Evolutionary conservation across 2,113 vertebrate genomes (phyloP).

Genomic region (Leptobrachium ailaonicum): DNA sequence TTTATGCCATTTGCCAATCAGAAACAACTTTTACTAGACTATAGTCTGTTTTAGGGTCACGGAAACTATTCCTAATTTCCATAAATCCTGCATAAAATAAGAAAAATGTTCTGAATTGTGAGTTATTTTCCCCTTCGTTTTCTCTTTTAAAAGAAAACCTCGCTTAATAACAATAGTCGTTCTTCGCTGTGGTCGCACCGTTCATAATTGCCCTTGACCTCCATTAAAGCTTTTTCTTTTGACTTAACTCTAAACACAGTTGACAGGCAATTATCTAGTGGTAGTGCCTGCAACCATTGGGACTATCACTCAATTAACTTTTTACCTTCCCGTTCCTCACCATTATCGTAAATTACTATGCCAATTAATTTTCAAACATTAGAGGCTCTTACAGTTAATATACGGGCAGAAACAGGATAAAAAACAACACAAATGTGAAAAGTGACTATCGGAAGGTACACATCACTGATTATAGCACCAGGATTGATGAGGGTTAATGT

Average conservation of each 20-base stretch:
- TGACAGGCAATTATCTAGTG: constrained; percentile 49
- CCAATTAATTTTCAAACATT: constrained; percentile 42
- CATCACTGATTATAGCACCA: constrained; percentile 1
- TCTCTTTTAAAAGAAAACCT: not conserved
- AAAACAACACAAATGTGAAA: constrained; percentile 13
- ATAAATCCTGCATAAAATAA: constrained; percentile 16
- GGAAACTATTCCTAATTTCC: constrained; percentile 17
- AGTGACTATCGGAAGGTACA: constrained; percentile 32
- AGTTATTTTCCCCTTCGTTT: not conserved
- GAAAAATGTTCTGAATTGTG: constrained; percentile 8
- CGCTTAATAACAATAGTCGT: constrained; percentile 23
- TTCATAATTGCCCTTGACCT: constrained; percentile 45
- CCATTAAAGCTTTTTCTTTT: constrained; percentile 33
- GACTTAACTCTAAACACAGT: constrained; percentile 44
- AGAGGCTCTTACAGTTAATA: constrained; percentile 29
- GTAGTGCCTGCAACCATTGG: constrained; percentile 37
- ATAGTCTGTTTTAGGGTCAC: constrained; percentile 4
- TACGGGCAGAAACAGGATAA: not conserved
- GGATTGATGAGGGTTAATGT: constrained; percentile 8
- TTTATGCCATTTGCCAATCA: constrained; percentile 35
- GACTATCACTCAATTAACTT: constrained; percentile 48
- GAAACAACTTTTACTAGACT: constrained; percentile 19
- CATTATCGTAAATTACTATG: constrained; percentile 48
- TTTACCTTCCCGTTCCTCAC: constrained; percentile 33
- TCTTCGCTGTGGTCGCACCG: constrained; percentile 2